Evolutionary conservation across 1,140 invertebrate species (phyloP).

Genomic region (Diachasma alloeum): DNA sequence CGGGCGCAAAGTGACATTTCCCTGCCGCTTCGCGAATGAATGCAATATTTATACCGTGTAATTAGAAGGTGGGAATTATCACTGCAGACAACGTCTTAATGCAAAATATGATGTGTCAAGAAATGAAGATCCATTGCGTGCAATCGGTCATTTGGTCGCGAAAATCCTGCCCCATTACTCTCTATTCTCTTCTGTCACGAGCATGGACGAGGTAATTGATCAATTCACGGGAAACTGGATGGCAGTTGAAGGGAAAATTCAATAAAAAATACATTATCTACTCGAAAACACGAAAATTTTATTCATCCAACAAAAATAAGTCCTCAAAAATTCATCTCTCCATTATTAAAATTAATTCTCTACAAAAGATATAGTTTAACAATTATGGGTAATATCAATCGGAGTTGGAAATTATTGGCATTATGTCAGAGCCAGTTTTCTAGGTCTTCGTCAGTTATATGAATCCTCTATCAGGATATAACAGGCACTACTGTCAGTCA

Average conservation of each 20-base stretch:
- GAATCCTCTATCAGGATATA: not conserved
- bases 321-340: constrained; percentile 7
- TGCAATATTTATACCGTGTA: too few species aligned
- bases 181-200: too few species aligned
- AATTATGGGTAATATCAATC: constrained; percentile 38
- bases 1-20: too few species aligned
- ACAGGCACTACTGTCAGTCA: constrained; percentile 11
- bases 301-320: constrained; percentile 15
- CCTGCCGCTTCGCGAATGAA: too few species aligned
- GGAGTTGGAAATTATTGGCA: not conserved
- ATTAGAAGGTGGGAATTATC: too few species aligned
- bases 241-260: not conserved
- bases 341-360: not conserved
- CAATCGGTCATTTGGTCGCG: too few species aligned
- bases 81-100: too few species aligned
- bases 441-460: not conserved
- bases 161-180: too few species aligned
- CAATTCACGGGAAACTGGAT: too few species aligned
- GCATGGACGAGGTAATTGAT: not conserved
- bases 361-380: constrained; percentile 14
- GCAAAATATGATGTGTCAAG: too few species aligned
- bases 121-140: too few species aligned
- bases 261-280: not conserved
- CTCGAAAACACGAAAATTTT: not conserved
- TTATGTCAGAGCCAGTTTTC: not conserved